Conservation (phyloP, 2,888 invertebrate species). For the Flexamia atlantica region DNA sequence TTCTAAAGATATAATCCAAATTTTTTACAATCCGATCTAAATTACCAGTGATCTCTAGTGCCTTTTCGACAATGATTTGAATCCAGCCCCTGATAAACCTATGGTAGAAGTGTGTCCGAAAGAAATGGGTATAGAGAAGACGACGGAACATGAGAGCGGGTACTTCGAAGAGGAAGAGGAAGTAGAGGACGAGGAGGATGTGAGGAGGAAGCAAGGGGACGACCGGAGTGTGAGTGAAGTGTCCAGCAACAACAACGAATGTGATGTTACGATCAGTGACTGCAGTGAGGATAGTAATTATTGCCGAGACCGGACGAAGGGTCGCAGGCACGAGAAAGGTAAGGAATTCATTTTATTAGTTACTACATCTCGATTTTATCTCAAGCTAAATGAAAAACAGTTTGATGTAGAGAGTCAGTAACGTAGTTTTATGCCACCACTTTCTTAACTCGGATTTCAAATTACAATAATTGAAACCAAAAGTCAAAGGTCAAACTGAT, state of each 20-base stretch:
- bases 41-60: constrained; percentile 8
- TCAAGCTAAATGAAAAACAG: no score
- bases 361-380: no score
- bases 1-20: no score
- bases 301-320: not conserved
- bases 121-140: constrained; percentile 81
- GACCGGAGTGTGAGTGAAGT: constrained; percentile 52
- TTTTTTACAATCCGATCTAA: not conserved
- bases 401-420: no score
- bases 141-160: constrained; percentile 88
- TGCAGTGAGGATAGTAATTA: constrained; percentile 52
- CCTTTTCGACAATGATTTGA: constrained; percentile 34
- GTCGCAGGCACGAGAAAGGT: constrained; percentile 8
- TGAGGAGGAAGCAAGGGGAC: constrained; percentile 35
- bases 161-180: constrained; percentile 85
- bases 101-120: constrained; percentile 10
- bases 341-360: not conserved
- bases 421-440: no score
- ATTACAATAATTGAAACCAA: no score
- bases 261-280: constrained; percentile 50
- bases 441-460: no score
- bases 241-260: constrained; percentile 18
- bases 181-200: constrained; percentile 66
- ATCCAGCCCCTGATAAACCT: not conserved
- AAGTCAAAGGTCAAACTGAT: no score